Conservation (phyloP, 2,113 vertebrate species). For the Syngnathus floridae region DNA sequence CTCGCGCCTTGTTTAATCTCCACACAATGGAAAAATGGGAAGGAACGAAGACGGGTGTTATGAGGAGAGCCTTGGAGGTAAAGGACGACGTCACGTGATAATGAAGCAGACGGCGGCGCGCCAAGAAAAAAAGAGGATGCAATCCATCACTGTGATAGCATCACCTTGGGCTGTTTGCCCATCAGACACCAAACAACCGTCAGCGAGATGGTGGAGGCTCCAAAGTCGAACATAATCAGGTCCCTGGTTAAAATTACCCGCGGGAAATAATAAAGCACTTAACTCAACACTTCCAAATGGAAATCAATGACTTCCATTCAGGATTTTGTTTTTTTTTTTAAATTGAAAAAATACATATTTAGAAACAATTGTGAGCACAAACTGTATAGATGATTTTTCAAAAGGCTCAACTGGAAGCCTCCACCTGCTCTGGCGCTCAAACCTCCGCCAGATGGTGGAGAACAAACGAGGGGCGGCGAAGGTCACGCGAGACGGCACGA, state of each 20-base stretch:
- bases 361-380: no score
- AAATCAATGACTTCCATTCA: no score
- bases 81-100: not conserved
- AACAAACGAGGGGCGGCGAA: constrained; percentile 1
- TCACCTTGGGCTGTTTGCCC: constrained; percentile 29
- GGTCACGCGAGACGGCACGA: not conserved
- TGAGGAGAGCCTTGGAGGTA: constrained; percentile 3
- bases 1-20: constrained; percentile 28
- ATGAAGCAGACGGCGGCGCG: not conserved
- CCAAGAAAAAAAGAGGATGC: not conserved
- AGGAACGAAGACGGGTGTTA: not conserved
- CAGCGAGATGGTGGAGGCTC: not conserved
- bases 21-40: not conserved
- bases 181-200: not conserved
- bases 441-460: constrained; percentile 4
- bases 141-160: constrained; percentile 33
- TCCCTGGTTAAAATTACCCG: not conserved
- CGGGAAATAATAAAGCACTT: not conserved
- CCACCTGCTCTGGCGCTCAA: not conserved
- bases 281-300: not conserved
- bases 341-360: no score
- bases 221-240: not conserved
- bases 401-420: not conserved
- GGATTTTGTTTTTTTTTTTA: no score
- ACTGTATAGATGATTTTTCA: no score